These are phyloP conservation scores for Aphis craccivora DNA, from an alignment of 1,140 invertebrate genomes.

Conservation along the genomic window DNA sequence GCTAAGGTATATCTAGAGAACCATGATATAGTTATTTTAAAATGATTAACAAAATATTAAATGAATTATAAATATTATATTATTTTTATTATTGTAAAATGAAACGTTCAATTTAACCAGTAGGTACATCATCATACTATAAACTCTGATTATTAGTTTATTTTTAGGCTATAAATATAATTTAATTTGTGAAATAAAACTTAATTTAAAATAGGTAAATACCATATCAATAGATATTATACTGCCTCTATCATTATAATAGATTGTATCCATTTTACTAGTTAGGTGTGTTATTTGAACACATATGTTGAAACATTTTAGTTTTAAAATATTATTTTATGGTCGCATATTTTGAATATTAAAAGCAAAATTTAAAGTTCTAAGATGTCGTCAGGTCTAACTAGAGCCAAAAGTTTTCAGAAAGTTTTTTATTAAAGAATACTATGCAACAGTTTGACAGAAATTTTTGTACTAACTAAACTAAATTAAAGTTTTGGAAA, in stretches of 20 bases:
- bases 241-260: not conserved
- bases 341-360: not conserved
- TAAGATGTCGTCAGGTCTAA: not conserved
- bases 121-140: too few relatives aligned
- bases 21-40: not conserved
- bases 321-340: not conserved
- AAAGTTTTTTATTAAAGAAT: conserved; percentile 24
- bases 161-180: not conserved
- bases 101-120: not conserved
- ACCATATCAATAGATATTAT: not conserved
- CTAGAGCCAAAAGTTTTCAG: not conserved
- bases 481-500: not conserved
- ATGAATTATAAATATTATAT: not conserved
- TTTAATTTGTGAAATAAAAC: not conserved
- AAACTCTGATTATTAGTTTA: not conserved
- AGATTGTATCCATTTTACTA: not conserved
- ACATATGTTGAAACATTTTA: not conserved
- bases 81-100: conserved; percentile 20
- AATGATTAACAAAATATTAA: not conserved
- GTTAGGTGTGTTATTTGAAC: not conserved
- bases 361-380: conserved; percentile 22
- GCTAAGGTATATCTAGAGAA: not conserved
- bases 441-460: not conserved
- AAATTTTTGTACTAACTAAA: not conserved
- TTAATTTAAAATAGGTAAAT: not conserved